Percentiles rank a stretch among this genome's conserved stretches.
These are phyloP conservation scores for Junco hyemalis DNA, from an alignment of 2,113 vertebrate species.

Conservation along the genomic window DNA sequence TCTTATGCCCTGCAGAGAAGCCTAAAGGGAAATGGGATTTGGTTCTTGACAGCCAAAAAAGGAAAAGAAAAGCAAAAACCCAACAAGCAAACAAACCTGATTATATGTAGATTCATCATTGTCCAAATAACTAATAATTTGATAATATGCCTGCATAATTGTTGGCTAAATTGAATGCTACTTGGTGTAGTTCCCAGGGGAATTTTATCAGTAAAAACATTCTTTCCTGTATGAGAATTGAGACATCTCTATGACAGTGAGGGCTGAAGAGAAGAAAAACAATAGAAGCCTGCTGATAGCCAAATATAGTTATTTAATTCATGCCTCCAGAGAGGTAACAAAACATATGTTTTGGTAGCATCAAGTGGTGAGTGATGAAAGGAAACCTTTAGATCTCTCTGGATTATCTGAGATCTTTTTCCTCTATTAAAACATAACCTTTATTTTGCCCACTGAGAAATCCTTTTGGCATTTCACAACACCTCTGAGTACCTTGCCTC, in stretches of 20 bases:
- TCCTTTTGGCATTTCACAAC: slow-evolving; percentile 40
- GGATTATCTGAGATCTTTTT: slow-evolving; percentile 31
- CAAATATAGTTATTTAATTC: slow-evolving; percentile 6
- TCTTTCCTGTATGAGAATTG: slow-evolving; percentile 41
- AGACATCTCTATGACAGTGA: slow-evolving; percentile 32
- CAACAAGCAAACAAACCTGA: background rate
- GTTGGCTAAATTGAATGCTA: slow-evolving; percentile 15
- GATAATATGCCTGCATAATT: slow-evolving; percentile 38
- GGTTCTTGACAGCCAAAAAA: background rate
- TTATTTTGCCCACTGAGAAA: slow-evolving; percentile 36
- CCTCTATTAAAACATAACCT: slow-evolving; percentile 27
- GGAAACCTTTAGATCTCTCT: slow-evolving; percentile 13
- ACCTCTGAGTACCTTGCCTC: slow-evolving; percentile 4
- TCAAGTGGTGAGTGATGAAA: background rate
- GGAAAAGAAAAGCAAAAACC: background rate
- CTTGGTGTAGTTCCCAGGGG: slow-evolving; percentile 17
- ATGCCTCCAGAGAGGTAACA: background rate
- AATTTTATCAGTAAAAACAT: slow-evolving; percentile 55
- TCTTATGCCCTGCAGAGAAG: background rate
- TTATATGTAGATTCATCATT: slow-evolving; percentile 8
- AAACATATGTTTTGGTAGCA: slow-evolving; percentile 49
- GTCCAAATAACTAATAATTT: slow-evolving; percentile 19
- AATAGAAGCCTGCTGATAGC: background rate
- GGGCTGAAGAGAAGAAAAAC: background rate
- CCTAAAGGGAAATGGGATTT: slow-evolving; percentile 41